Conservation (phyloP, 2,888 invertebrate species). For the Willowsia nigromaculata region DNA sequence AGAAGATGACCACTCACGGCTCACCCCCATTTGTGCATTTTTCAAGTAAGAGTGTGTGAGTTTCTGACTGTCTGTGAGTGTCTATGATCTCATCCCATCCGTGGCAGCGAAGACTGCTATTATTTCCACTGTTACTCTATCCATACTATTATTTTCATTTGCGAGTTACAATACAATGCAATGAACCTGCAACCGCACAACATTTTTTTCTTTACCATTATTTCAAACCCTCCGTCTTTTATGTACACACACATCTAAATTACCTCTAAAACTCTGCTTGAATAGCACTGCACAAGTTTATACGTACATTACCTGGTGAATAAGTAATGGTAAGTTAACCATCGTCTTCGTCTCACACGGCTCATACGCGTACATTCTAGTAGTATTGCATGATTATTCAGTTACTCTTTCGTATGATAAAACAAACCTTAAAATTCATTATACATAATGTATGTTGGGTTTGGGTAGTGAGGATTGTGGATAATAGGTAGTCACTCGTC, state of each 20-base stretch:
- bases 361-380: background rate
- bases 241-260: background rate
- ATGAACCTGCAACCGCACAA: slow-evolving; percentile 13
- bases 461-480: background rate
- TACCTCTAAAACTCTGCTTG: background rate
- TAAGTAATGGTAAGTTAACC: slow-evolving; percentile 11
- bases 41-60: no score
- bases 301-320: background rate
- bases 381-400: background rate
- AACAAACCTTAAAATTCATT: slow-evolving; percentile 16
- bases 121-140: background rate
- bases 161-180: background rate
- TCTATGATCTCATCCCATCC: background rate
- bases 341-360: background rate
- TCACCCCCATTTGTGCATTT: background rate
- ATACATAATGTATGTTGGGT: background rate
- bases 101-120: background rate
- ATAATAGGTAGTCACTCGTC: background rate
- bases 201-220: background rate
- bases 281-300: background rate
- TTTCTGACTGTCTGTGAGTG: background rate
- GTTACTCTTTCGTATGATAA: background rate
- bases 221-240: background rate
- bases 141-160: background rate
- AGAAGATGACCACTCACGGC: background rate